Base-by-base conservation (phyloP, 2,888 invertebrate genomes). In the Microctonus brassicae region DNA sequence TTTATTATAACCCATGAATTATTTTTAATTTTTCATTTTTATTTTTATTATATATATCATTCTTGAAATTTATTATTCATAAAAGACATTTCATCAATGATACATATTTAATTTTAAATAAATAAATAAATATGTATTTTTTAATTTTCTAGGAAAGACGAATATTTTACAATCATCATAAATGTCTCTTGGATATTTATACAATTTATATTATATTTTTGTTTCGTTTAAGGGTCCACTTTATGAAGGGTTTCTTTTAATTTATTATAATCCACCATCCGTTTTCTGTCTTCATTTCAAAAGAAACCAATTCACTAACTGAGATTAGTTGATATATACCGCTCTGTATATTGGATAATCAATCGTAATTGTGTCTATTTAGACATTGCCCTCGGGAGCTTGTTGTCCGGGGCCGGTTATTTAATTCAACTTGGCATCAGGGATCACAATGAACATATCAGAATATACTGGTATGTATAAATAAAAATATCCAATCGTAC, bases 361-460 rank as follows among this genome's bases (percentile, higher is more conserved):
- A 75, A 78, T 78, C 73, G 76, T 77, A 78, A 78, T 78, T 77
- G 76, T 70, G 75, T 75, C 76, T 76, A 74, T 75, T 78, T 75
- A 78, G 73, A 67, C 70, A 65, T 70, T 72, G 75, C 70, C 73
- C 72, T 22, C 60, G 62, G 17, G 69, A 65, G 26, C 72, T 63
- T 62, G 53, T 69, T 72, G 62, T 72, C 53, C 65, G 62, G 75
- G 70, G 75, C 72, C 57, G 72, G 47, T 77, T 75, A 73, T 76
- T 75, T 67, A 73, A 76, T 76, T 77, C 72, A 70, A 69, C 36
- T 47, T 47, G 17, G 47, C 20, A 17, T 7, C 17, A 6, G 7
- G 65, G 20, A 11, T 39, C 60, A 61, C 52, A 52, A 34, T 52
- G 52, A 33, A 52, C 22, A 53, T 42, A n/a, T 34, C 42, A 62